phyloP scores from a whole-genome alignment of 1,140 invertebrate species.

The Drosophila nebulosa region DNA sequence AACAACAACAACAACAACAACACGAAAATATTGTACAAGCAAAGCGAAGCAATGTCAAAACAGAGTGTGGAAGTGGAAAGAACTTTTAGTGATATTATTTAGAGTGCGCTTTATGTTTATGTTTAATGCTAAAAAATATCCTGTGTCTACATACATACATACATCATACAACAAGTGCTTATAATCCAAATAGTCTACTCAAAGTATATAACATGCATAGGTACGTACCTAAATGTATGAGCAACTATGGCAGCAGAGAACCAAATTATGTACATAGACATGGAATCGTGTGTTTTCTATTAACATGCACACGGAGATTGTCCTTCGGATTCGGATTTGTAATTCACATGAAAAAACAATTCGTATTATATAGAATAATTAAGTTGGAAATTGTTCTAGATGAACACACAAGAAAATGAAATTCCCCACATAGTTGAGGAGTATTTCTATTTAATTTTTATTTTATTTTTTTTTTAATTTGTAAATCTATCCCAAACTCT shows the following conservation, averaged over 20 bases:
- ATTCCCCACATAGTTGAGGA: background rate
- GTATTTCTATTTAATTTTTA: no score
- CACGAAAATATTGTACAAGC: background rate
- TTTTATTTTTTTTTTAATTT: background rate
- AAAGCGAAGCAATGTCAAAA: constrained; percentile 30
- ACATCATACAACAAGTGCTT: constrained; percentile 43
- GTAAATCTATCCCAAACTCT: background rate
- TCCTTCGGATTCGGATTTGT: background rate
- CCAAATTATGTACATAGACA: background rate
- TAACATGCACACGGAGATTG: background rate
- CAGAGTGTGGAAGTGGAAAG: constrained; percentile 21
- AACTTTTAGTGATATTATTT: constrained; percentile 80
- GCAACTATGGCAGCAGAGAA: background rate
- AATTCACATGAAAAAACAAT: background rate
- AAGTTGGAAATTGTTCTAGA: background rate
- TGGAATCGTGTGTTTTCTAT: background rate
- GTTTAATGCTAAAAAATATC: constrained; percentile 32
- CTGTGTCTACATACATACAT: background rate
- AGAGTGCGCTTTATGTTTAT: constrained; percentile 67
- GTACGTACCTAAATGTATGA: background rate
- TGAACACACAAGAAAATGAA: background rate
- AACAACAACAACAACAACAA: background rate
- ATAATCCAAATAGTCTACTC: constrained; percentile 39
- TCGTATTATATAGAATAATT: background rate
- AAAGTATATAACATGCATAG: constrained; percentile 30